Evolutionary conservation across 2,888 invertebrate species (phyloP).

Genomic region (Parelbella ahira): DNA sequence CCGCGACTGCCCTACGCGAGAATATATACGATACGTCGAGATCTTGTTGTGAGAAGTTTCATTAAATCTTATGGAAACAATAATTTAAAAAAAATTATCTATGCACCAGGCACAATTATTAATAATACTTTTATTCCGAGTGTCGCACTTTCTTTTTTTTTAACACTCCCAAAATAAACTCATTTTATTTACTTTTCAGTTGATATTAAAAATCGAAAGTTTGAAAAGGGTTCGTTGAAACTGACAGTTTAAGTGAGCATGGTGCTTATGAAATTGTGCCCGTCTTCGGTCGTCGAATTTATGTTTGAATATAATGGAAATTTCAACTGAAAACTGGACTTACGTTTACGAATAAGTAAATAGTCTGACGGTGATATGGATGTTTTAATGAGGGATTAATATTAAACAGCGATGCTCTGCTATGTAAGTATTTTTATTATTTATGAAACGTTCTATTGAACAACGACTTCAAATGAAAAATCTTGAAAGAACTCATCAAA

Average conservation of each 20-base stretch:
- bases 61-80: no score
- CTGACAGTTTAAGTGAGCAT: not conserved
- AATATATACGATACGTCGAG: not conserved
- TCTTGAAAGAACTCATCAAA: no score
- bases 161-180: no score
- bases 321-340: constrained; percentile 18
- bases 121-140: no score
- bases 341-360: constrained; percentile 10
- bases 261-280: not conserved
- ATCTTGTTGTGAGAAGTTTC: not conserved
- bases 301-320: constrained; percentile 6
- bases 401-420: constrained; percentile 59
- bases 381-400: constrained; percentile 25
- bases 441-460: no score
- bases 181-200: no score
- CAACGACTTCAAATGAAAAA: no score
- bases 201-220: not conserved
- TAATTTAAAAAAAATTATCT: no score
- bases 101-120: no score
- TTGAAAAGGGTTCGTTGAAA: constrained; percentile 1
- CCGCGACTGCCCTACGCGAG: not conserved
- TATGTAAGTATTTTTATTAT: constrained; percentile 64
- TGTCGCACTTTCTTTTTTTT: no score
- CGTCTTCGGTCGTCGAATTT: not conserved
- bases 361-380: constrained; percentile 29